Conservation (phyloP, 2,113 vertebrate genomes). For the Heterocephalus glaber region DNA sequence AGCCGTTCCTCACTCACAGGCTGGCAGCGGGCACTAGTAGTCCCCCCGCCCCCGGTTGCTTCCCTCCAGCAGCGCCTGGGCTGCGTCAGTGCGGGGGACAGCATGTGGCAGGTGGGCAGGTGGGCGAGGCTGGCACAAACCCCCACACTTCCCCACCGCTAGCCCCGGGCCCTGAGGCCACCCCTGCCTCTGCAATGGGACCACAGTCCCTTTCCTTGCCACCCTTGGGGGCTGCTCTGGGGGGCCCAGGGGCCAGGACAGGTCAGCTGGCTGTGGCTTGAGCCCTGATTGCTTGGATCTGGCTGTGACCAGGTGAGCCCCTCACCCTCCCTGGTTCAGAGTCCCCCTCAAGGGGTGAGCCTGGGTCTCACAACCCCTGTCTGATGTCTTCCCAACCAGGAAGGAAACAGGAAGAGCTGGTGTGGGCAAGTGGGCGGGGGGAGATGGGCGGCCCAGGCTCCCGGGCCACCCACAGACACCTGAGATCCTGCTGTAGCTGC, state of each 20-base stretch:
- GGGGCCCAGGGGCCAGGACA: not conserved
- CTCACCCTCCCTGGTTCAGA: not conserved
- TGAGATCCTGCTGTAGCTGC: not conserved
- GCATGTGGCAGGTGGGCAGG: not conserved
- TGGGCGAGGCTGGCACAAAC: not conserved
- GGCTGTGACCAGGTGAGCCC: not conserved
- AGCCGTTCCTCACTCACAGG: not conserved
- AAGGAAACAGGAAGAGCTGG: not conserved
- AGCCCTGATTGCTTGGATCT: rapidly evolving
- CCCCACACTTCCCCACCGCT: not conserved
- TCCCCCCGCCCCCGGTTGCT: rapidly evolving
- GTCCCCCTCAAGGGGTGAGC: not conserved
- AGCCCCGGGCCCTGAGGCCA: not conserved
- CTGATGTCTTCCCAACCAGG: rapidly evolving
- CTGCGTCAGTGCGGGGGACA: not conserved
- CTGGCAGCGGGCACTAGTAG: not conserved
- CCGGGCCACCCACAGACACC: not conserved
- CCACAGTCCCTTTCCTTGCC: not conserved
- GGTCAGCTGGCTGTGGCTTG: not conserved
- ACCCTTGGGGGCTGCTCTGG: not conserved
- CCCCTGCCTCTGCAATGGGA: not conserved
- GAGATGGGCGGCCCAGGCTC: not conserved
- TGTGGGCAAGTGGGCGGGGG: not conserved
- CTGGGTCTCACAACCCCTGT: not conserved
- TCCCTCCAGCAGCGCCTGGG: not conserved